Evolutionary conservation across 37 sponge, comb jelly and placozoan genomes (phyloP).

Genomic region (Lycopodina hypogea): DNA sequence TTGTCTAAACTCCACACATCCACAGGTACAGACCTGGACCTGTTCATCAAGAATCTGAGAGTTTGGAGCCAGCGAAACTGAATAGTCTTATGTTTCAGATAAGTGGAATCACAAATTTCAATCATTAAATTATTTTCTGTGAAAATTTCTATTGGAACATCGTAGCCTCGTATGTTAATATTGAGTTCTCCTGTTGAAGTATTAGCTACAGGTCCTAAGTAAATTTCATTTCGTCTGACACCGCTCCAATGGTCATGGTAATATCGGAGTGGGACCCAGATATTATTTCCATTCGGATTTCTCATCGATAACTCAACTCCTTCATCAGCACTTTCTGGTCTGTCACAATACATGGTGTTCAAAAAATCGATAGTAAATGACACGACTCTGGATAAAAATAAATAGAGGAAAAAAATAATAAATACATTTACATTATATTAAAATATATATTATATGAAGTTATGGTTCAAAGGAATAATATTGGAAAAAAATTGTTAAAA

Average conservation of each 20-base stretch:
- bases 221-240: not conserved
- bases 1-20: slow-evolving; percentile 3
- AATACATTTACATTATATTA: no score
- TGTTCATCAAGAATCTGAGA: not conserved
- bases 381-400: not conserved
- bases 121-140: not conserved
- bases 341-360: not conserved
- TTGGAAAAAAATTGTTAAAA: no score
- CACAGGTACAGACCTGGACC: not conserved
- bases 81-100: not conserved
- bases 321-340: not conserved
- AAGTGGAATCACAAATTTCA: not conserved
- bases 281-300: not conserved
- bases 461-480: not conserved
- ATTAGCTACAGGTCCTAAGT: not conserved
- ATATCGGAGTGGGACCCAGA: not conserved
- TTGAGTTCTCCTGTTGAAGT: not conserved
- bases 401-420: no score
- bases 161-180: not conserved
- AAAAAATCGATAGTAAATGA: not conserved
- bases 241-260: not conserved
- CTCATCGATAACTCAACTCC: not conserved
- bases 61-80: slow-evolving; percentile 15
- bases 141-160: not conserved
- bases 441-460: not conserved